These are phyloP conservation scores for Ctenopoma multispine DNA, from an alignment of 2,797 vertebrate genomes.

Conservation along the genomic window DNA sequence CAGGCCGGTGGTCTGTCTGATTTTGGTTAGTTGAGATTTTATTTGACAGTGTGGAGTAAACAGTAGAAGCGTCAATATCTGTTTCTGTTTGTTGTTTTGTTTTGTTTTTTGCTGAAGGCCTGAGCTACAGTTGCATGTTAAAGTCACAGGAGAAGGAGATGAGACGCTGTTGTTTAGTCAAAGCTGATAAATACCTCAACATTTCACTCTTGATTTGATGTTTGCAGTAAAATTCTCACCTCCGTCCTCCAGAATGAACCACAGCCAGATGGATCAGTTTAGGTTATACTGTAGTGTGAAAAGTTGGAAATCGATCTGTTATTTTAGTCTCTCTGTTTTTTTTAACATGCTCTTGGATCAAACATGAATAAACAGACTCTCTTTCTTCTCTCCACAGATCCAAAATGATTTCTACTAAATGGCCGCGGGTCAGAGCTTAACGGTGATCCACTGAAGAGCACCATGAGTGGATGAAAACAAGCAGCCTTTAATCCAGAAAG, in stretches of 20 bases:
- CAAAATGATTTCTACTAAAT: constrained; percentile 51
- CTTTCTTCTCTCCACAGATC: constrained; percentile 69
- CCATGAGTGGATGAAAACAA: constrained; percentile 66
- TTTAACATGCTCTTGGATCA: constrained; percentile 42
- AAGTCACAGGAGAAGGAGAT: constrained; percentile 15
- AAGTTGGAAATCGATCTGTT: constrained; percentile 53
- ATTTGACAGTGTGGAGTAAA: constrained; percentile 31
- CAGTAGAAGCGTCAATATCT: constrained; percentile 32
- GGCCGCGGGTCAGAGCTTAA: constrained; percentile 56
- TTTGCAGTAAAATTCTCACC: constrained; percentile 28
- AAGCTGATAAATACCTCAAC: background rate
- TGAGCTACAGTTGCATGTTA: constrained; percentile 11
- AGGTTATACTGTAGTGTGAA: constrained; percentile 16
- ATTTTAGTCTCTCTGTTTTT: constrained; percentile 4
- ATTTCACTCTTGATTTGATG: constrained; percentile 1
- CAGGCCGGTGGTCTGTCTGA: constrained; percentile 32
- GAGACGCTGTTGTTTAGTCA: constrained; percentile 14
- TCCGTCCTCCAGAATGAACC: constrained; percentile 18
- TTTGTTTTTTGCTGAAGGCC: constrained; percentile 2
- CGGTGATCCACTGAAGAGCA: constrained; percentile 35
- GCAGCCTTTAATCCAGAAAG: constrained; percentile 65
- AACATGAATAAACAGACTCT: constrained; percentile 40
- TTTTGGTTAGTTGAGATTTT: constrained; percentile 36
- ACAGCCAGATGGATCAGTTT: constrained; percentile 17
- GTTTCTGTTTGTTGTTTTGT: constrained; percentile 12